A percentile compares a stretch with the other conserved stretches of the same genome.
These are phyloP conservation scores for Psilopogon haemacephalus DNA, from an alignment of 2,113 vertebrate genomes.

Conservation along the genomic window DNA sequence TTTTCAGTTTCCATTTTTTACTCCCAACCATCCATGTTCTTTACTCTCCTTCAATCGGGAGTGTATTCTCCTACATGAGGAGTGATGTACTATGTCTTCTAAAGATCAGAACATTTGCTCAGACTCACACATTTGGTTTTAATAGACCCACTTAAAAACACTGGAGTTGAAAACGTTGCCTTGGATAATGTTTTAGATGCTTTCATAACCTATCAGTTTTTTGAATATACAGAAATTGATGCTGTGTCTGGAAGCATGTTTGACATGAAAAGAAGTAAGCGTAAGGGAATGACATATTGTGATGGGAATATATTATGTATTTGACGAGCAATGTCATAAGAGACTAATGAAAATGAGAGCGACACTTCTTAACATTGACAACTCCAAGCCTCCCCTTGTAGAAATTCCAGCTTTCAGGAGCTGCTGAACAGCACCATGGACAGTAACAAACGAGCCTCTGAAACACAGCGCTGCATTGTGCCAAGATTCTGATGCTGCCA, in stretches of 20 bases:
- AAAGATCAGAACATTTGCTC: neutral
- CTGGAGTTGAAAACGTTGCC: neutral
- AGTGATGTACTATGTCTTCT: neutral
- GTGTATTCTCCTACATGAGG: too few species aligned
- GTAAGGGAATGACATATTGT: neutral
- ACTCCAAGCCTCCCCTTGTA: too few species aligned
- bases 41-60: neutral
- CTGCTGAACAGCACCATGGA: slow-evolving; percentile 64
- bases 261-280: neutral
- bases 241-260: neutral
- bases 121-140: neutral
- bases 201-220: neutral
- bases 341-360: neutral
- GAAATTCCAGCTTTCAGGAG: neutral
- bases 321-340: neutral
- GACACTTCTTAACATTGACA: neutral
- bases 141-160: neutral
- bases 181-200: neutral
- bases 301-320: neutral
- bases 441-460: slow-evolving; percentile 14
- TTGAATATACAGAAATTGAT: neutral
- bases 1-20: neutral
- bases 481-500: neutral
- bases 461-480: fast-evolving
- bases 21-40: neutral